A percentile compares a stretch with the other conserved stretches of the same genome.
phyloP scores from a whole-genome alignment of 2,113 vertebrate genomes.

The Ceuthmochares aereus region DNA sequence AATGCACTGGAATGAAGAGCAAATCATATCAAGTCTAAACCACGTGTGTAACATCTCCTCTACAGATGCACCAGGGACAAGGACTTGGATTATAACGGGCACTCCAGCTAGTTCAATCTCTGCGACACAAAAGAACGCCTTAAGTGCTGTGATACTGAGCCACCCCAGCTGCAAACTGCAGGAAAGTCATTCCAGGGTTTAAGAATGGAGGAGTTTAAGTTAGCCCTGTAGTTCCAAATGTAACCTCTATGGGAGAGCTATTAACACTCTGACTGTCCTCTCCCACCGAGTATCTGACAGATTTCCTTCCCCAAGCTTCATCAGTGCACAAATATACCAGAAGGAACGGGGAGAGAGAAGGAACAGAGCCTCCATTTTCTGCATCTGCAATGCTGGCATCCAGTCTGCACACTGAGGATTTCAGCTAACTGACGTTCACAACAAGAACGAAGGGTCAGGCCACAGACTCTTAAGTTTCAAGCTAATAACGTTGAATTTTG shows the following conservation, averaged over 20 bases:
- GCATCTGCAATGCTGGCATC: not conserved
- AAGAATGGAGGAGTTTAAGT: not conserved
- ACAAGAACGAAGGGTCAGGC: not conserved
- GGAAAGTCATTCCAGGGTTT: not conserved
- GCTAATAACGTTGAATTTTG: not conserved
- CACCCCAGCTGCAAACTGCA: not conserved
- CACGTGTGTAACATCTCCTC: fast-evolving
- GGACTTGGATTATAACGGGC: not conserved
- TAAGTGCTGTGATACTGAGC: not conserved
- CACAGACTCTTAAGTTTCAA: not conserved
- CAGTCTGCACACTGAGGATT: fast-evolving
- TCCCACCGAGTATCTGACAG: not conserved
- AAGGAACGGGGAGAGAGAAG: not conserved
- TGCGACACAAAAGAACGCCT: not conserved
- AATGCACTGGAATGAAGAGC: not conserved
- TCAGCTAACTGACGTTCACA: not conserved
- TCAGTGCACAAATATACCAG: not conserved
- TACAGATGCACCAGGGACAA: not conserved
- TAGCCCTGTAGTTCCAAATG: not conserved
- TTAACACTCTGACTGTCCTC: not conserved
- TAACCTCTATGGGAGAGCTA: not conserved
- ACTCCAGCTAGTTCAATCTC: not conserved
- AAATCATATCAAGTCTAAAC: not conserved
- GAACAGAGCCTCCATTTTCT: not conserved
- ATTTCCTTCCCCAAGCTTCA: not conserved